Base-by-base conservation (phyloP, 2,888 invertebrate species). In the Plagodis pulveraria region DNA sequence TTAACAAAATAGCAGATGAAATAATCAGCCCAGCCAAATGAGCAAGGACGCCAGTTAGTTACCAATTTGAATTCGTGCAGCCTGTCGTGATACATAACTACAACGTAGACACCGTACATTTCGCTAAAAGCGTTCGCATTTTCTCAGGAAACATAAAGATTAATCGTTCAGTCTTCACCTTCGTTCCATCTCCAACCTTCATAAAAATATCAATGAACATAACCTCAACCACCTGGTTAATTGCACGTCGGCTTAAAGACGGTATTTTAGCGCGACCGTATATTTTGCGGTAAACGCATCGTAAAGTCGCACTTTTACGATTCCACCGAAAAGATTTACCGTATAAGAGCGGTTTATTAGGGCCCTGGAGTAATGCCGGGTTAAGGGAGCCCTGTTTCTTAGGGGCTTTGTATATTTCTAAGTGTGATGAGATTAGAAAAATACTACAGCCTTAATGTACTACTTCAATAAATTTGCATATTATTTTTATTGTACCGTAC, bases 221-320 rank as follows among this genome's bases (percentile, higher is more conserved):
- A 71, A 75, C 73, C 67, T 53, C 38, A 54, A 72, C 65, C 53
- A 62, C 66, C 58, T 59, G 67, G 56, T 71, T 71, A 71, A 71
- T 69, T 69, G 63, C 62, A 58, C 46, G 45, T 58, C 50, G 62
- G 65, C 69, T 66, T 64, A 63, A 65, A 56, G 53, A 47, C 57
- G 62, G 65, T 59, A 57, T 66, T 70, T 63, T 45, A 42, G 52
- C 32, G 32, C 58, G 64, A 59, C 63, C 59, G 69, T 73, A 73
- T 72, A 73, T 72, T 61, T 67, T 63, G 69, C 62, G 74, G 78
- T 78, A 76, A 79, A 76, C 75, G 80, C 74, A 72, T 78, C 80
- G 78, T 80, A 80, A 80, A 80, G 69, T 67, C 70, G 70, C 67
- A 70, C 77, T 80, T 80, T 80, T 80, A 80, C 77, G 80, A 77